Conservation (phyloP, 2,888 invertebrate species). For the Odontocolon sp. region DNA sequence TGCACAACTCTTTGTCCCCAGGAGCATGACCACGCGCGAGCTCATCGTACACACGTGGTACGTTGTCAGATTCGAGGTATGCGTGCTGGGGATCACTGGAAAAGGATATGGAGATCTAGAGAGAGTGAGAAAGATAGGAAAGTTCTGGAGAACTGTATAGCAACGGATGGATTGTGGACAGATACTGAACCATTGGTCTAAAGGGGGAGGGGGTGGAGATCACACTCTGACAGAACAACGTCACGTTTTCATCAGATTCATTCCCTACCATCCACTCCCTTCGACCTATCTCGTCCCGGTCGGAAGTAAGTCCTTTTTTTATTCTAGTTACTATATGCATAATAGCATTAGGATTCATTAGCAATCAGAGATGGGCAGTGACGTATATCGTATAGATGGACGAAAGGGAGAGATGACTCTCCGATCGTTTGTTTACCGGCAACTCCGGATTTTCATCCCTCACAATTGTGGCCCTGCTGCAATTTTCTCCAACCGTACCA, state of each 20-base stretch:
- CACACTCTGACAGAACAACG: slow-evolving; percentile 60
- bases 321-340: slow-evolving; percentile 77
- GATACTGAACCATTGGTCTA: slow-evolving; percentile 56
- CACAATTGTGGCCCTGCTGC: slow-evolving; percentile 43
- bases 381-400: slow-evolving; percentile 32
- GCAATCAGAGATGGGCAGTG: slow-evolving; percentile 80
- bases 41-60: slow-evolving; percentile 17
- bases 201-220: background rate
- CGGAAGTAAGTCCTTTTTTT: slow-evolving; percentile 72
- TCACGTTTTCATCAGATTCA: too few species aligned
- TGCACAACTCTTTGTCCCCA: slow-evolving; percentile 79
- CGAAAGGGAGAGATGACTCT: slow-evolving; percentile 4
- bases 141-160: slow-evolving; percentile 20
- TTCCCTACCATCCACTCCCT: slow-evolving; percentile 52
- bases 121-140: slow-evolving; percentile 27
- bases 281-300: slow-evolving; percentile 49
- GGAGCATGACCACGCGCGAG: slow-evolving; percentile 67
- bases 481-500: slow-evolving; percentile 48
- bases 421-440: slow-evolving; percentile 78
- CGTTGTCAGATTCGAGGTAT: slow-evolving; percentile 45
- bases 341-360: slow-evolving; percentile 81
- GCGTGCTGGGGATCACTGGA: slow-evolving; percentile 39
- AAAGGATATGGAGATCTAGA: slow-evolving; percentile 56
- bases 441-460: slow-evolving; percentile 63
- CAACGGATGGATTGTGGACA: slow-evolving; percentile 27